phyloP scores from a whole-genome alignment of 2,113 vertebrate species.

The Pseudonaja textilis region DNA sequence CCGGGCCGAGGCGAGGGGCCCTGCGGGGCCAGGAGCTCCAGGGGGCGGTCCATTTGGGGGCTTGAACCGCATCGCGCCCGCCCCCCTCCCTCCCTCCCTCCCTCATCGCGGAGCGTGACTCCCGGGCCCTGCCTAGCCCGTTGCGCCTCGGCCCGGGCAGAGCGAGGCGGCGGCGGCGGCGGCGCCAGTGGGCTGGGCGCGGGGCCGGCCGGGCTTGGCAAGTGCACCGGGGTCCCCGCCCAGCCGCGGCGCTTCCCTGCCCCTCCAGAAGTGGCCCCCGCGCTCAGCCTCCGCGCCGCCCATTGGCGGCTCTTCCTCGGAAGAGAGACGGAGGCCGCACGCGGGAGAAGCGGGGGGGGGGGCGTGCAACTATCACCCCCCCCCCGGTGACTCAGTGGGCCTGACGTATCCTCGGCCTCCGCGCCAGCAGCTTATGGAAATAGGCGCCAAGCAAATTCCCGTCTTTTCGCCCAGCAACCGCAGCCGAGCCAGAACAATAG shows the following conservation, averaged over 20 bases:
- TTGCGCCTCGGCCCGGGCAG: conserved; percentile 19
- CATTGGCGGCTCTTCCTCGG: conserved; percentile 56
- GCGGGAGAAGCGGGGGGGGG: not conserved
- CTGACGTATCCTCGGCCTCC: not conserved
- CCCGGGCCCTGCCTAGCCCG: not conserved
- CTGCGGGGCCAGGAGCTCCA: not conserved
- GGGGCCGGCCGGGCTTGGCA: conserved; percentile 51
- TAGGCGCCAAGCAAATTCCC: conserved; percentile 1
- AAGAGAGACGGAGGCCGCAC: conserved; percentile 35
- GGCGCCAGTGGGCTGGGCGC: conserved; percentile 30
- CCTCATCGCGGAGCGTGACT: not conserved
- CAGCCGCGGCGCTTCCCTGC: conserved; percentile 52
- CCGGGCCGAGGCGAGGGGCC: conserved; percentile 50
- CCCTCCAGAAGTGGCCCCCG: conserved; percentile 63
- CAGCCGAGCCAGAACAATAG: conserved; percentile 28
- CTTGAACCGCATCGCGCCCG: conserved; percentile 26
- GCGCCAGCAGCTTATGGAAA: not conserved
- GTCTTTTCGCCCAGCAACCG: conserved; percentile 26
- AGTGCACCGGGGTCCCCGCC: conserved; percentile 44
- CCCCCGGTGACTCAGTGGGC: not conserved
- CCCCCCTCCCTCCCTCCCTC: not conserved
- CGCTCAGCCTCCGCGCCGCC: conserved; percentile 32
- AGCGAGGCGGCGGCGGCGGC: not conserved
- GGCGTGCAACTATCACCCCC: not conserved
- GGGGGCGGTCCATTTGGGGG: not conserved